Percentiles rank a stretch among this genome's conserved stretches.
phyloP scores from a whole-genome alignment of 2,888 invertebrate species.

The Glaucopsyche alexis region DNA sequence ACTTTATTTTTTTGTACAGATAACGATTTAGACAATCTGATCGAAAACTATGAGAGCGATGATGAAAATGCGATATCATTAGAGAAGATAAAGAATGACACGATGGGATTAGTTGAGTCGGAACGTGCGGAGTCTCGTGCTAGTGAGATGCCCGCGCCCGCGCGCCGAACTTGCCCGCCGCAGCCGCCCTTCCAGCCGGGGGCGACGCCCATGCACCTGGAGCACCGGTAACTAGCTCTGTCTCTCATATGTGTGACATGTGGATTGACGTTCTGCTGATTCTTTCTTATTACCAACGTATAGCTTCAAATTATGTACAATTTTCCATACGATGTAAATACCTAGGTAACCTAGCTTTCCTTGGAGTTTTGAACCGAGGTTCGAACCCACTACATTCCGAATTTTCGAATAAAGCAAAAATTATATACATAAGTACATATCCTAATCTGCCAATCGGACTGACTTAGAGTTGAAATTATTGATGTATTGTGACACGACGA shows the following conservation, averaged over 20 bases:
- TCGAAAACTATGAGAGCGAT: slow-evolving; percentile 80
- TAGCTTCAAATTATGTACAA: too few species aligned
- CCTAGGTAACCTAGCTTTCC: too few species aligned
- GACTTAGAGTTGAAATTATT: too few species aligned
- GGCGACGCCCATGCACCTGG: slow-evolving; percentile 90
- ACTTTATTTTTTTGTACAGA: slow-evolving; percentile 46
- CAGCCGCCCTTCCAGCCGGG: slow-evolving; percentile 96
- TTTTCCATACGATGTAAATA: too few species aligned
- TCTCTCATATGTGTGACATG: background rate
- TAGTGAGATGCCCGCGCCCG: slow-evolving; percentile 41
- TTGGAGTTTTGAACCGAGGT: too few species aligned
- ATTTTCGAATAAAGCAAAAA: too few species aligned
- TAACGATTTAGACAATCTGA: slow-evolving; percentile 60
- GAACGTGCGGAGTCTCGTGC: slow-evolving; percentile 55
- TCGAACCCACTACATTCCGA: too few species aligned
- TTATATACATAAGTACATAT: too few species aligned
- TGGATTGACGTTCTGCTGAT: too few species aligned
- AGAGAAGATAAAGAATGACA: slow-evolving; percentile 85
- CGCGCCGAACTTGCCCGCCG: slow-evolving; percentile 73
- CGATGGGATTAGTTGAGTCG: slow-evolving; percentile 59
- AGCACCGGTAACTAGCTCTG: slow-evolving; percentile 81
- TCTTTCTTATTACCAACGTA: too few species aligned
- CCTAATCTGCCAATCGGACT: too few species aligned
- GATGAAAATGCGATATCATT: slow-evolving; percentile 88
- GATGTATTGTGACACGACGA: too few species aligned